Evolutionary conservation across 2,888 invertebrate species (phyloP).

Genomic region (Drosophila pseudotakahashii): DNA sequence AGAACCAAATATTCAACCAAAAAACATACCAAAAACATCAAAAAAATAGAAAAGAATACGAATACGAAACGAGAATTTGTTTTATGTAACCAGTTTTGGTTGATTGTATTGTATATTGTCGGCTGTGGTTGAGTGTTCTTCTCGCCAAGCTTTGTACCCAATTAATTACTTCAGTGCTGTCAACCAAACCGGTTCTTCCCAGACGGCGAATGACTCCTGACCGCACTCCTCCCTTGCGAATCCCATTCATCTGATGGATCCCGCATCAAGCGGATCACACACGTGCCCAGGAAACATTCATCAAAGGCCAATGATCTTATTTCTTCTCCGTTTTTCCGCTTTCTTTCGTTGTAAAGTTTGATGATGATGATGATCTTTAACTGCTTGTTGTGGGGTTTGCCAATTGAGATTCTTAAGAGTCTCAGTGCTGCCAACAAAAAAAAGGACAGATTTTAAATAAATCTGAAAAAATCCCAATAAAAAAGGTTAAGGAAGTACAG

Average conservation of each 20-base stretch:
- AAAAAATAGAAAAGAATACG: conserved; percentile 2
- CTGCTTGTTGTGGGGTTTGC: background rate
- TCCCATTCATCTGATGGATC: conserved; percentile 22
- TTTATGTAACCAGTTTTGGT: conserved; percentile 71
- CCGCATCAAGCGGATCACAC: conserved; percentile 23
- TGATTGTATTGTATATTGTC: conserved; percentile 17
- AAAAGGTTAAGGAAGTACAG: too few relatives aligned
- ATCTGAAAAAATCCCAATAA: too few relatives aligned
- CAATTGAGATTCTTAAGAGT: background rate
- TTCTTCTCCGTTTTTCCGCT: conserved; percentile 6
- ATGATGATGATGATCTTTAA: background rate
- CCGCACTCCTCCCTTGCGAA: background rate
- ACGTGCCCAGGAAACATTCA: conserved; percentile 28
- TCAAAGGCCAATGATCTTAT: conserved; percentile 29
- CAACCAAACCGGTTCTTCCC: conserved; percentile 29
- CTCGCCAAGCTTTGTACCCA: conserved; percentile 17
- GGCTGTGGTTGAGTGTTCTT: background rate
- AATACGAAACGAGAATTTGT: conserved; percentile 24
- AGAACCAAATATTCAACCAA: background rate
- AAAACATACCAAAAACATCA: background rate
- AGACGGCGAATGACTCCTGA: background rate
- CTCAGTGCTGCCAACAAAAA: too few relatives aligned
- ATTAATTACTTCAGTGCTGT: conserved; percentile 41
- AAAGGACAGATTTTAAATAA: too few relatives aligned
- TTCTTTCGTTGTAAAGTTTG: too few relatives aligned